Evolutionary conservation across 2,113 vertebrate species (phyloP).

Genomic region (Martes martes): DNA sequence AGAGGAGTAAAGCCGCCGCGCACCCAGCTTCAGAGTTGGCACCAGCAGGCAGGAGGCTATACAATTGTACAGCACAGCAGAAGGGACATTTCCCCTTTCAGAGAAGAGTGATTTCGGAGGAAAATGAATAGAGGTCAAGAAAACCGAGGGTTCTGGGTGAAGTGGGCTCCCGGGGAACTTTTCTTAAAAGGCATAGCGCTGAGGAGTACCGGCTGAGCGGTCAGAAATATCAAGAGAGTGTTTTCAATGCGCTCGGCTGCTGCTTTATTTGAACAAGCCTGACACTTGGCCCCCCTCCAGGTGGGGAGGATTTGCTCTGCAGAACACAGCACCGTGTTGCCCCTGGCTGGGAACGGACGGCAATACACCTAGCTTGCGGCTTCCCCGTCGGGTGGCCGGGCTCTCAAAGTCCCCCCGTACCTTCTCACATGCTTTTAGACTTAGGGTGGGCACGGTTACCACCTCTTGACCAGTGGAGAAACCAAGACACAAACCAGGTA

Average conservation of each 20-base stretch:
- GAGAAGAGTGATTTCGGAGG: neutral
- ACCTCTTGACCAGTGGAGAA: neutral
- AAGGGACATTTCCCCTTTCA: neutral
- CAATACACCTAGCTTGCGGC: neutral
- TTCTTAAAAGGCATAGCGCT: neutral
- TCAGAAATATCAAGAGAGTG: neutral
- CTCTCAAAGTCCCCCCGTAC: neutral
- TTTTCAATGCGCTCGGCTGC: neutral
- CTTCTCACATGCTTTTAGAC: neutral
- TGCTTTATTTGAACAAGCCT: conserved; percentile 48
- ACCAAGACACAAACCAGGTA: neutral
- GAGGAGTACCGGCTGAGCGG: neutral
- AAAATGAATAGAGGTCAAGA: neutral
- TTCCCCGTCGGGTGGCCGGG: accelerated
- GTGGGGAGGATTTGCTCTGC: neutral
- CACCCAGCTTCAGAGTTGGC: neutral
- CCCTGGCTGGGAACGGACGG: neutral
- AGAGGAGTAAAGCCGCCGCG: neutral
- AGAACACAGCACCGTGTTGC: neutral
- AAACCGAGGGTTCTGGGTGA: neutral
- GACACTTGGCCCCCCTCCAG: neutral
- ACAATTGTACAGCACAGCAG: neutral
- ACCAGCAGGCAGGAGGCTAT: neutral
- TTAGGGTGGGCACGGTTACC: neutral
- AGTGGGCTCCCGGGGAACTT: neutral